phyloP scores from a whole-genome alignment of 2,797 vertebrate species.

The Bufotes viridis region DNA sequence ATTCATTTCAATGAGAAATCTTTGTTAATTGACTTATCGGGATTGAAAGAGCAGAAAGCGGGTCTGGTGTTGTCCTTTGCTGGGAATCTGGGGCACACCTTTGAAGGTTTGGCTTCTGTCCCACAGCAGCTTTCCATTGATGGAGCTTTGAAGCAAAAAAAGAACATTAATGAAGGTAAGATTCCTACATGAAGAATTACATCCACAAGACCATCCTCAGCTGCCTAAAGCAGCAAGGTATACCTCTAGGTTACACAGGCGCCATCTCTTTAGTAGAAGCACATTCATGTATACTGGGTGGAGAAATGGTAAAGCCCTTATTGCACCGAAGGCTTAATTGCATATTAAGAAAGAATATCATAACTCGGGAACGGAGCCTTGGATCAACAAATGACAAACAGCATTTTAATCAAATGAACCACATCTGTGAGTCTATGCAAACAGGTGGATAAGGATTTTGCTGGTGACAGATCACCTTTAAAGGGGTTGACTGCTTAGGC shows the following conservation, averaged over 20 bases:
- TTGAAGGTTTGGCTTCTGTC: conserved; percentile 69
- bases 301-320: too few species aligned
- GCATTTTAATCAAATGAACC: too few species aligned
- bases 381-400: too few species aligned
- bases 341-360: too few species aligned
- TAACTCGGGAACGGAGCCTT: too few species aligned
- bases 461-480: too few species aligned
- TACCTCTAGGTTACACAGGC: not conserved
- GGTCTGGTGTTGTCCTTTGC: conserved; percentile 72
- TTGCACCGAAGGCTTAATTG: too few species aligned
- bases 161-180: conserved; percentile 73
- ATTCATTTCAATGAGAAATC: conserved; percentile 71
- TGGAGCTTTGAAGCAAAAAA: conserved; percentile 73
- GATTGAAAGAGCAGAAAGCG: conserved; percentile 63
- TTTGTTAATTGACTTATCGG: conserved; percentile 64
- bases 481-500: too few species aligned
- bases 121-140: conserved; percentile 74
- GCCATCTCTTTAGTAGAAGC: not conserved
- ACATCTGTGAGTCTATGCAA: too few species aligned
- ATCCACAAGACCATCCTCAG: not conserved
- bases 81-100: conserved; percentile 75
- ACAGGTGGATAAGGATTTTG: too few species aligned
- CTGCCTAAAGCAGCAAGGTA: not conserved
- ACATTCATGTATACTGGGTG: too few species aligned
- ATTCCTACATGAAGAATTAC: not conserved